Conservation (phyloP, 2,113 vertebrate species). For the Neopipo cinnamomea region DNA sequence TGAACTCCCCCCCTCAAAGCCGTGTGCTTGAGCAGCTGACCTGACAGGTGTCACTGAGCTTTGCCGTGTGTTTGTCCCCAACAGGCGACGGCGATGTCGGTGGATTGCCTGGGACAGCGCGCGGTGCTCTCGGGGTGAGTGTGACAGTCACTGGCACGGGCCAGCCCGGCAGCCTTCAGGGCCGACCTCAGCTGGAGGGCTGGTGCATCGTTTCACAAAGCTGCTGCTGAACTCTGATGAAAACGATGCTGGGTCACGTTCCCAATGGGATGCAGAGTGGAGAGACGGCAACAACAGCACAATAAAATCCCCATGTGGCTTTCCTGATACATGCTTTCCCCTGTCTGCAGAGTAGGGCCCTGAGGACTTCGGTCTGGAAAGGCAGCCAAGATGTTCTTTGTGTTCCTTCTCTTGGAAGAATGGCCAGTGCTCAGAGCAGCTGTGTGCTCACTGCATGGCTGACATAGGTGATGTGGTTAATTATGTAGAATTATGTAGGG, state of each 20-base stretch:
- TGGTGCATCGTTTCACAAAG: not conserved
- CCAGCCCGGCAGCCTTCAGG: not conserved
- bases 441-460: not conserved
- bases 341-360: not conserved
- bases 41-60: not conserved
- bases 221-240: not conserved
- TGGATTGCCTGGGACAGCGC: conserved; percentile 92
- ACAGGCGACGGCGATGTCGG: conserved; percentile 97
- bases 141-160: not conserved
- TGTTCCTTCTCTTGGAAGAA: not conserved
- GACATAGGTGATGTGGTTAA: not conserved
- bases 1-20: not conserved
- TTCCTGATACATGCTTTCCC: not conserved
- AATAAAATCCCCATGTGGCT: not conserved
- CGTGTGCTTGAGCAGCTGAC: not conserved
- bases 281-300: not conserved
- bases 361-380: not conserved
- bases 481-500: not conserved
- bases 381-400: not conserved
- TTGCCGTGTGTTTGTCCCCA: conserved; percentile 19
- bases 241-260: not conserved
- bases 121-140: conserved; percentile 96
- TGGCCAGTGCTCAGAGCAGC: not conserved
- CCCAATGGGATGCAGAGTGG: not conserved
- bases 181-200: not conserved